phyloP scores from a whole-genome alignment of 2,888 invertebrate species.

The Papilio gigon region DNA sequence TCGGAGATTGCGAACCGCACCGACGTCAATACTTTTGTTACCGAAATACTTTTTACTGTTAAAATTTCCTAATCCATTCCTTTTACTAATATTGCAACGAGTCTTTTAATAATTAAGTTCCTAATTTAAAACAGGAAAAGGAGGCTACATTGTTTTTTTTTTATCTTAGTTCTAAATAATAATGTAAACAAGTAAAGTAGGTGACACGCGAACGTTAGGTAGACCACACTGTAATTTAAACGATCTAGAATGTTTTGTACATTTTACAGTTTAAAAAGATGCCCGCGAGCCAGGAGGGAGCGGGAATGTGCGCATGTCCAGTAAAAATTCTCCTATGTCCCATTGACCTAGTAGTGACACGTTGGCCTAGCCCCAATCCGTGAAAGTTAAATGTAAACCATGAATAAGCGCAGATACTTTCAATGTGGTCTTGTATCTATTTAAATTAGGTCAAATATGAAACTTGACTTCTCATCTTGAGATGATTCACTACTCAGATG shows the following conservation, averaged over 20 bases:
- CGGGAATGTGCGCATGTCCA: conserved; percentile 16
- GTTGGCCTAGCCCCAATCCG: neutral
- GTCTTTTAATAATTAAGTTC: neutral
- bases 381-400: conserved; percentile 28
- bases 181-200: conserved; percentile 4
- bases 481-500: neutral
- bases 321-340: conserved; percentile 13
- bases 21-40: neutral
- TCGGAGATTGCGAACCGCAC: neutral
- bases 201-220: neutral
- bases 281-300: neutral
- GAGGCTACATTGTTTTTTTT: neutral
- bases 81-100: neutral
- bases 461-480: neutral
- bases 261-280: conserved; percentile 3
- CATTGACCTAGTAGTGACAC: conserved; percentile 33
- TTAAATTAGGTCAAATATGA: conserved; percentile 13
- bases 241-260: neutral
- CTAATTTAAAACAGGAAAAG: neutral
- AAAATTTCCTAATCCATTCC: neutral
- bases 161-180: neutral
- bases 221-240: neutral
- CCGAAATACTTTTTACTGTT: neutral
- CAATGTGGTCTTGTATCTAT: neutral
- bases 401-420: conserved; percentile 17